phyloP scores from a whole-genome alignment of 2,797 vertebrate genomes.

The Cottoperca gobio region DNA sequence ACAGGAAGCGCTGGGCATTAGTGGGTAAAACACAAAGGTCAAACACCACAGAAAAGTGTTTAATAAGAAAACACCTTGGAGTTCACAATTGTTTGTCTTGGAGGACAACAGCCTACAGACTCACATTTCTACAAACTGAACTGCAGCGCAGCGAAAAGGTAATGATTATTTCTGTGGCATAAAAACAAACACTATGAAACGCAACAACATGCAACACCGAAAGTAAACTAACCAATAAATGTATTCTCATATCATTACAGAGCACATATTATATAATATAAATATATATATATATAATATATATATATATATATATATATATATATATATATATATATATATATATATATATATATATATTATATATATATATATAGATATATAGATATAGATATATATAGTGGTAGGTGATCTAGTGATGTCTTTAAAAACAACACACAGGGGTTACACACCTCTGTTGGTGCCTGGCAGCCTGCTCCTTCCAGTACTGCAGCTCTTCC shows the following conservation, averaged over 20 bases:
- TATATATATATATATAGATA: too few species aligned
- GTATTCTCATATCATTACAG: background rate
- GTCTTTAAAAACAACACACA: background rate
- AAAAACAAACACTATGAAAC: background rate
- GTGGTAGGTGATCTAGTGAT: too few species aligned
- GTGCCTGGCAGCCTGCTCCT: constrained; percentile 86
- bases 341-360: too few species aligned
- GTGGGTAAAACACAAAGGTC: background rate
- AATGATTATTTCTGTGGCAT: too few species aligned
- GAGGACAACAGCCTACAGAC: constrained; percentile 21
- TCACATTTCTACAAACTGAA: constrained; percentile 24
- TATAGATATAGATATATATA: too few species aligned
- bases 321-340: too few species aligned
- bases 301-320: too few species aligned
- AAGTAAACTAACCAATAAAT: background rate
- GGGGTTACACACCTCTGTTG: constrained; percentile 86
- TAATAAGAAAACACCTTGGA: constrained; percentile 5
- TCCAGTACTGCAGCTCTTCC: constrained; percentile 92
- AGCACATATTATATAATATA: too few species aligned
- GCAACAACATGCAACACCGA: too few species aligned
- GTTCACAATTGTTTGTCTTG: constrained; percentile 1
- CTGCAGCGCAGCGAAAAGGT: background rate
- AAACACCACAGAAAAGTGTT: constrained; percentile 15
- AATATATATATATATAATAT: too few species aligned
- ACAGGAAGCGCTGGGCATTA: background rate